These are phyloP conservation scores for Holothuria scabra DNA, from an alignment of 53 echinoderm and acorn worm species.

Conservation along the genomic window DNA sequence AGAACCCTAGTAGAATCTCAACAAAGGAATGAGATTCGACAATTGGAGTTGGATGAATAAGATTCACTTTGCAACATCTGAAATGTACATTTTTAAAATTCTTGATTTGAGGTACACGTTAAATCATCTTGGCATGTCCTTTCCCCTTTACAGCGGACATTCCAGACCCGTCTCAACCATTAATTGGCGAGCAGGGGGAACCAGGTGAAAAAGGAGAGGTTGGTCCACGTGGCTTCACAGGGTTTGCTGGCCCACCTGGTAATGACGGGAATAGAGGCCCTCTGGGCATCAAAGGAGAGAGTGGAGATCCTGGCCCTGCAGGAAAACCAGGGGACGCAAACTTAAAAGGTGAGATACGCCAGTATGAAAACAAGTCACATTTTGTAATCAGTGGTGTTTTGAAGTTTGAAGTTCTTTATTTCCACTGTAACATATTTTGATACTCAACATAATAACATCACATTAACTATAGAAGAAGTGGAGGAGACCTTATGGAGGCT, in stretches of 20 bases:
- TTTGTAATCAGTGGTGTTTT: no score
- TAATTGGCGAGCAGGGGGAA: slow-evolving; percentile 51
- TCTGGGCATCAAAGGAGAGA: slow-evolving; percentile 23
- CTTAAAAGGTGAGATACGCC: slow-evolving; percentile 1
- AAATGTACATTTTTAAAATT: no score
- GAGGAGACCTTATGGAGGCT: no score
- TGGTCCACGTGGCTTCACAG: slow-evolving; percentile 28
- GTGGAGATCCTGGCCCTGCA: slow-evolving; percentile 1
- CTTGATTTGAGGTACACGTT: no score
- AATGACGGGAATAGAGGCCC: background rate
- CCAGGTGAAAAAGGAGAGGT: slow-evolving; percentile 27
- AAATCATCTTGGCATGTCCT: background rate
- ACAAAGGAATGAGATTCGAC: no score
- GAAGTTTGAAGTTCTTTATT: no score
- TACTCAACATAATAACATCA: no score
- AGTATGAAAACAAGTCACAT: background rate
- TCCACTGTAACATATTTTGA: no score
- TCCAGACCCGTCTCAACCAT: background rate
- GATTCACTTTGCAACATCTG: no score
- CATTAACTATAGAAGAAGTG: no score
- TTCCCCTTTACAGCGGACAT: background rate
- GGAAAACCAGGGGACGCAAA: background rate
- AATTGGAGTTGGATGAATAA: no score
- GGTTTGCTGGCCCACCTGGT: slow-evolving; percentile 1
- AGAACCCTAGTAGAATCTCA: no score